Evolutionary conservation across 2,888 invertebrate genomes (phyloP), one percentile per base, ranked within the genome.

Genomic region (Drosophila koepferae): DNA sequence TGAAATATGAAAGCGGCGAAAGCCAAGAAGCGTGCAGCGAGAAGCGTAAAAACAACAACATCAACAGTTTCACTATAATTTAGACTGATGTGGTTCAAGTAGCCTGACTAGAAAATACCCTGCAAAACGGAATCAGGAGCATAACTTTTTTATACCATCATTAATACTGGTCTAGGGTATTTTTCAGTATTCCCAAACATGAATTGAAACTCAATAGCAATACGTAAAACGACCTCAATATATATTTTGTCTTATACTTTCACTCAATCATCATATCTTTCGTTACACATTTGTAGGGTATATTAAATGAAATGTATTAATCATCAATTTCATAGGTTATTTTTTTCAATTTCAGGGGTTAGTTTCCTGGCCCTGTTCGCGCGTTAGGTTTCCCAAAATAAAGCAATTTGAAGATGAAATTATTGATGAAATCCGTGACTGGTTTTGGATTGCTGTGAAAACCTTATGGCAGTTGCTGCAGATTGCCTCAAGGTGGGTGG

Each of bases 281-380:
- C 14, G 20, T 31, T 7, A 0, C 41, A 18, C n/a, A 40, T 7
- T 6, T 55, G 8, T 3, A 41, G 55, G 55, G 28, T 55, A 55
- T 55, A 55, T 28, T 41, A 41, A 69, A 82, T 76, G 79, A 74
- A 87, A 79, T 73, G 69, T 82, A 86, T 82, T 83, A 87, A 86
- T 88, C 86, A 85, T 69, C 56, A 67, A 59, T 59, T 74, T 66
- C 31, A 65, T 58, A 55, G 66, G 43, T 70, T 23, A n/a, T 51
- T 23, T 59, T 3, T 36, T 28, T 20, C 46, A 28, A 5, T 8
- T 36, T 8, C 3, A 1, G 49, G 74, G 77, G 74, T 81, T 73
- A 65, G 73, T 65, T 65, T 81, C 62, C 38, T 7, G 23, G 23
- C 23, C 23, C 54, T 23, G 18, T 38, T 18, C n/a, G 20, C 31